Base-by-base conservation (phyloP, 2,888 invertebrate species). In the Nowickia ferox region DNA sequence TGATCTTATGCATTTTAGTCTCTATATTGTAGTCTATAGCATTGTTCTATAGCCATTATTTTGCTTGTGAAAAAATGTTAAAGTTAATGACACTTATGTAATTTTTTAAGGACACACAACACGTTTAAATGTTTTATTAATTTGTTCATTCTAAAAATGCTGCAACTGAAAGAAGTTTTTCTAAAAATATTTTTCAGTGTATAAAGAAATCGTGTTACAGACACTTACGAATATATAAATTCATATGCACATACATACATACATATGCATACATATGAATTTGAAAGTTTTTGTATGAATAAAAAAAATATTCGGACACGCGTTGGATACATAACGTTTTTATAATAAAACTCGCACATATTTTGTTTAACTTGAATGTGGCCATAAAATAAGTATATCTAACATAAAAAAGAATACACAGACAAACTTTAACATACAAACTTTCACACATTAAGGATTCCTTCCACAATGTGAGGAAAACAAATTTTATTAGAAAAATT, bases 261-360 rank as follows among this genome's bases (percentile, higher is more conserved):
- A 13, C 19, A n/a, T 59, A 13, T 59, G 38, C 1, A n/a, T 17
- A 8, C 17, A 30, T 30, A 15, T 42, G 11, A 59, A 42, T 17
- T 2, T 17, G 0, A 63, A 46, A 11, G 66, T 30, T 8, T 72
- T 30, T 48, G 15, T 59, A 38, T 5, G 17, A 17, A 48, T 5
- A 78, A 55, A 40, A 65, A 9, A 40, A 44, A 44, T n/a, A 46
- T 86, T 87, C 87, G 88, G 87, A 88, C 88, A 88, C 88, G 89
- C 88, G 88, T 86, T 89, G 90, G 88, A 86, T 89, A 88, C 84
- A 89, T 89, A 90, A 90, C 90, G 90, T 90, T 90, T 89, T 90
- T 89, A 91, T 91, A 92, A 91, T 91, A 91, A 89, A 89, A 89
- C 87, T 88, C 90, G 89, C 92, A 91, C 91, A 91, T 92, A 91